Evolutionary conservation across 1,140 invertebrate species (phyloP), one percentile per base, ranked within the genome.

Genomic region (Thaumatotibia leucotreta): DNA sequence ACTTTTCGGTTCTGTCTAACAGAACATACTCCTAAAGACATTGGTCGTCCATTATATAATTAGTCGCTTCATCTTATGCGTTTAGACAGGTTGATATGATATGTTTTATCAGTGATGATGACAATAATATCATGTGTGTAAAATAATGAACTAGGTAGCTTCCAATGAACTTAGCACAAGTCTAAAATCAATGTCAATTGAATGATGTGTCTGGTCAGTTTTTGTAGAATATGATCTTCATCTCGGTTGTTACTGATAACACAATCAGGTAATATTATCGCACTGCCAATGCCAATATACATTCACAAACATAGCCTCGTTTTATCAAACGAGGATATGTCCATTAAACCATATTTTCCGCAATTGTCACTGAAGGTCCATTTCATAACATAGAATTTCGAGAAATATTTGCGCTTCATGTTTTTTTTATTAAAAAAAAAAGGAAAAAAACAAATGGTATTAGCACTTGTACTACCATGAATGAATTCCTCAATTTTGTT

Each of bases 261-360:
- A 54, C 23, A 24, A n/a, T 27, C 9, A 27, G 23, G 20, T 54
- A 22, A 50, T 22, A 27, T 54, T 54, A 54, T 24, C 20, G 11
- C 23, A 54, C 50, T 54, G 50, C 50, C 50, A n/a, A n/a, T n/a
- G n/a, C n/a, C n/a, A 14, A 54, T 54, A 54, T 27, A 54, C 50
- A 20, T 45, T 20, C 11, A 45, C 22, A 52, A 52, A 5, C 9
- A 22, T 24, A 0, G 9, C 9, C 32, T 33, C n/a, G 9, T 9
- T 10, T 33, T 33, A n/a, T 35, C n/a, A 6, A 5, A 45, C 4
- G 4, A 45, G 5, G 6, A 9, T 39, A n/a, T 39, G 14, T 39
- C 1, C n/a, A 39, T 39, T 11, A 39, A 39, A 39, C 2, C 2
- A 39, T 39, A 4, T 39, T n/a, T n/a, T n/a, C n/a, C n/a, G 27